These are phyloP conservation scores for Luehdorfia chinensis DNA, from an alignment of 1,140 invertebrate genomes.

Conservation along the genomic window DNA sequence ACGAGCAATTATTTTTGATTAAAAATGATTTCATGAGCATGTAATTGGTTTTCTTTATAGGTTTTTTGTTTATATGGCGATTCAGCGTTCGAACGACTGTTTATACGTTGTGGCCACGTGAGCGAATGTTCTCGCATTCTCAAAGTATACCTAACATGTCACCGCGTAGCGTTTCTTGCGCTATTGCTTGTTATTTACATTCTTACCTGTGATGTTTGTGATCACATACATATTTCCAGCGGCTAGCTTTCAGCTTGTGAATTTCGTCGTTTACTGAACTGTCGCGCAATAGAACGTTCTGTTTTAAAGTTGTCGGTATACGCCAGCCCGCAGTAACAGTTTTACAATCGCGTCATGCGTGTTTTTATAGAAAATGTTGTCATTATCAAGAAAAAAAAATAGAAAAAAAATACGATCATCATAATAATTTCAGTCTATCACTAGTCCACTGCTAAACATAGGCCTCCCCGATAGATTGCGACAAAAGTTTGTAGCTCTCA, in stretches of 20 bases:
- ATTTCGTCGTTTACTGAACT: too few relatives aligned
- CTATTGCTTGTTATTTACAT: constrained; percentile 8
- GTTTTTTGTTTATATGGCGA: constrained; percentile 40
- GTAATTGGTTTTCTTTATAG: constrained; percentile 62
- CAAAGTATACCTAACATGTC: not conserved
- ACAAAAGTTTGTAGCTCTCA: too few relatives aligned
- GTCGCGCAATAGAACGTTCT: too few relatives aligned
- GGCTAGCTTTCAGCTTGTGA: constrained; percentile 11
- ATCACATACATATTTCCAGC: not conserved
- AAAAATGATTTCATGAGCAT: constrained; percentile 51
- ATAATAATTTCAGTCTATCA: too few relatives aligned
- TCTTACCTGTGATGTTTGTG: constrained; percentile 10
- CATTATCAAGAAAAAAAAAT: too few relatives aligned
- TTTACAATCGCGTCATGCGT: too few relatives aligned
- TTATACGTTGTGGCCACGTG: constrained; percentile 17
- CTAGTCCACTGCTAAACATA: too few relatives aligned
- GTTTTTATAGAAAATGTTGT: too few relatives aligned
- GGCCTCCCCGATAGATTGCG: too few relatives aligned
- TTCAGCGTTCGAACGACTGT: constrained; percentile 15
- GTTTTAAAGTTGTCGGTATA: too few relatives aligned
- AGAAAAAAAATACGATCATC: too few relatives aligned
- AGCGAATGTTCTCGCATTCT: constrained; percentile 6
- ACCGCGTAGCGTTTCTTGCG: not conserved
- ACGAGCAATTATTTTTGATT: constrained; percentile 23
- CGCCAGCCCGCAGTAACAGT: too few relatives aligned